Evolutionary conservation across 2,797 vertebrate species (phyloP), one percentile per base, ranked within the genome.

Genomic region (Tiaroga cobitis): DNA sequence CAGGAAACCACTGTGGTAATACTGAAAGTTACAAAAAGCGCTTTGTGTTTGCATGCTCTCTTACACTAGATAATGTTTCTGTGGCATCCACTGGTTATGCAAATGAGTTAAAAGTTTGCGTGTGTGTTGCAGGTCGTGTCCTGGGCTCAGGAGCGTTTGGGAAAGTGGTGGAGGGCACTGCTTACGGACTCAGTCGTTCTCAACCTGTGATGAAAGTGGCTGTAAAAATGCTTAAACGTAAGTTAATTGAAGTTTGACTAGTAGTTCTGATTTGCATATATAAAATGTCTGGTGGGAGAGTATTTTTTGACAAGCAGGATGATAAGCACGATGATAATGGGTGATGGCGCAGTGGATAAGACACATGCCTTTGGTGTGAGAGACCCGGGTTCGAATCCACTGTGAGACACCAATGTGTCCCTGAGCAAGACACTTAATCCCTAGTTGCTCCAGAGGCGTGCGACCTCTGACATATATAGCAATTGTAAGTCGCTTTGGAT

Each of bases 171-270:
- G 98, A 99, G 91, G 98, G 98, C 74, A 99, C 97, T 0, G 98
- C 97, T 0, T 99, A 99, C 3, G 98, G 98, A 90, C 91, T 99
- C 83, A 99, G 97, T 88, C 96, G 96, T 69, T 99, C 98, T 39
- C 98, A 99, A 78, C 97, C 98, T 0, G 98, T 99, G 86, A 99
- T 99, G 97, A 99, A 99, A 93, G 98, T 99, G 81, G 98, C 98
- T 2, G 98, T 99, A 83, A 99, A 99, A 95, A 99, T 99, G 98
- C 93, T 99, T 63, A 99, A 99, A 95, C 97, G 98, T 99, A 92
- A 97, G 98, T 95, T 86, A 43, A 32, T n/a, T n/a, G 0, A 49
- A 11, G n/a, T 59, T 61, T 32, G 26, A 59, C 68, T 59, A 37
- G 26, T 18, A 73, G 51, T 73, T 29, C 61, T 16, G n/a, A 29